These are phyloP conservation scores for Escarpia spicata DNA, from an alignment of 2,888 invertebrate genomes.

Conservation along the genomic window DNA sequence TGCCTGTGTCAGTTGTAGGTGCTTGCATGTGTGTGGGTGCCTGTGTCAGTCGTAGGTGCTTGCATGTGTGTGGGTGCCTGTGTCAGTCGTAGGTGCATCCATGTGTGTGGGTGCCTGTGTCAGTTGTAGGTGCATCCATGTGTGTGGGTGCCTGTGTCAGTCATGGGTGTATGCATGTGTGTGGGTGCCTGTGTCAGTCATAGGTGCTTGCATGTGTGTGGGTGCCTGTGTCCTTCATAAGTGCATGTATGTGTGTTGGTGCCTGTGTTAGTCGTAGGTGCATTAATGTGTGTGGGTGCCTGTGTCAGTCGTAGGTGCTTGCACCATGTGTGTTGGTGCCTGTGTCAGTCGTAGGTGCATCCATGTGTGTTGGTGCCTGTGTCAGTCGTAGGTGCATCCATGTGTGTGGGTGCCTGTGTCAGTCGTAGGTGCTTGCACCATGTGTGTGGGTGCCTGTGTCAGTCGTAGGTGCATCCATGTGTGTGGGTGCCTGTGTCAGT, in stretches of 20 bases:
- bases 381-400: no score
- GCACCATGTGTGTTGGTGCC: no score
- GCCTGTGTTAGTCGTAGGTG: not conserved
- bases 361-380: no score
- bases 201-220: not conserved
- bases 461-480: no score
- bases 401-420: no score
- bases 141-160: not conserved
- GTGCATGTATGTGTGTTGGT: no score
- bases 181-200: not conserved
- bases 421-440: no score
- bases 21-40: not conserved
- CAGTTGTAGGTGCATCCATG: not conserved
- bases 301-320: not conserved
- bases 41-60: not conserved
- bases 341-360: no score
- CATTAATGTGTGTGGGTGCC: not conserved
- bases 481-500: no score
- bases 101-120: not conserved
- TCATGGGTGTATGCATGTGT: no score
- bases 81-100: not conserved
- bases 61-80: not conserved
- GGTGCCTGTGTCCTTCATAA: not conserved
- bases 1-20: not conserved
- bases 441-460: no score